Conservation (phyloP, 2,113 vertebrate species). For the Myiagra hebetior region DNA sequence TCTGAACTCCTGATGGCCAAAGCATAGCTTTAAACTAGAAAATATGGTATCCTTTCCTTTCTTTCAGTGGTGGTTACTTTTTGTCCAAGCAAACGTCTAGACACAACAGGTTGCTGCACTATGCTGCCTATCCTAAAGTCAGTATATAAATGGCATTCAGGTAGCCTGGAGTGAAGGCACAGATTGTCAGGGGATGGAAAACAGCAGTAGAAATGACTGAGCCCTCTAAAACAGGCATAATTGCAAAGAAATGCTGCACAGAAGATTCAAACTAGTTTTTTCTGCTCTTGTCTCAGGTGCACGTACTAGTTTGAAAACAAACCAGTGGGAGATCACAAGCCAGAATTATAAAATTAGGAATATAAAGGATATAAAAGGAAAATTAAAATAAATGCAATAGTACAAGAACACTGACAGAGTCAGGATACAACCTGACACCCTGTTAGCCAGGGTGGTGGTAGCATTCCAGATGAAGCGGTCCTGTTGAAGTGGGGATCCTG, state of each 20-base stretch:
- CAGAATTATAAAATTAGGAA: too few species aligned
- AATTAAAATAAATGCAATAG: too few species aligned
- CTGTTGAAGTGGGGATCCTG: too few species aligned
- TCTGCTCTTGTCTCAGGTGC: neutral
- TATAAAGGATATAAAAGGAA: too few species aligned
- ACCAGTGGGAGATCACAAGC: too few species aligned
- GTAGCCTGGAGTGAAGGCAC: neutral
- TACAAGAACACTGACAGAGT: too few species aligned
- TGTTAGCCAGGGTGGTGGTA: too few species aligned
- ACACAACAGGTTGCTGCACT: neutral
- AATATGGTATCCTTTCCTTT: neutral
- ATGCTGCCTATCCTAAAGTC: neutral
- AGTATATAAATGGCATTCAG: neutral
- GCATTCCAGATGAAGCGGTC: too few species aligned
- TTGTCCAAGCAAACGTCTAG: neutral
- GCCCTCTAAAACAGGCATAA: accelerated
- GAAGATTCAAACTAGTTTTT: neutral
- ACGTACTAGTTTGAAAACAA: too few species aligned
- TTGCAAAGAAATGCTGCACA: neutral
- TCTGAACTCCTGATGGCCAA: neutral
- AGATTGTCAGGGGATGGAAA: neutral
- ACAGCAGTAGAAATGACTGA: neutral
- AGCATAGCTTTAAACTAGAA: neutral
- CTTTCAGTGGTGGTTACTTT: neutral
- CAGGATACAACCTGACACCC: too few species aligned